Base-by-base conservation (phyloP, 2,888 invertebrate species). In the Tolmerus cingulatus region DNA sequence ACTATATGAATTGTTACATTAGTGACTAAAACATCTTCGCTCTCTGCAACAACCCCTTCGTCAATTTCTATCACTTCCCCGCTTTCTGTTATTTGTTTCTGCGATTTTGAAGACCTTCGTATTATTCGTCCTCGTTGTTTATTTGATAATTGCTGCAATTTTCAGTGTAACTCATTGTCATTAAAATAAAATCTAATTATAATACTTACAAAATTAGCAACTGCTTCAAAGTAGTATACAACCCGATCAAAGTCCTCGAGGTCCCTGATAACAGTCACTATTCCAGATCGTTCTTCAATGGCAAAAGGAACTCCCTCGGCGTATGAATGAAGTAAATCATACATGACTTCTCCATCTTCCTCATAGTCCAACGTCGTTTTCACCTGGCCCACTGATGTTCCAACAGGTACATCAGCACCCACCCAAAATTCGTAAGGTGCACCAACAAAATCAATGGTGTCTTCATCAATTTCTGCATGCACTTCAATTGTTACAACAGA, bases 261-360 rank as follows among this genome's bases (percentile, higher is more conserved):
- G 88, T 95, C 95, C 46, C 96, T 95, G 87, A 97, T 96, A 0
- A 98, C 97, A 1, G 97, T 97, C 78, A 98, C 97, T 0, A 97
- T 96, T 5, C 98, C 98, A 2, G 97, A 96, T 88, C 95, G 94
- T 91, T 97, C 97, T 93, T 97, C 97, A 34, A 98, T 97, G 4
- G 97, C 97, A 92, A 98, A 97, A 5, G 98, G 98, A n/a, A 97
- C 97, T 94, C 97, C 97, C 93, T 97, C 97, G 90, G 97, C 95
- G 91, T 97, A 97, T 89, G 96, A 96, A 91, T 97, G 97, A 84
- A 97, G 92, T 4, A 97, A 93, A 92, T 97, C 97, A 90, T 96
- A 97, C 89, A 96, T 94, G 1, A 93, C 91, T 66, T 92, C 94
- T 81, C 94, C 95, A 88, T 94, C 94, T 82, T 94, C 95, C 86